Base-by-base conservation (phyloP, 2,113 vertebrate species). In the Abramis brama region DNA sequence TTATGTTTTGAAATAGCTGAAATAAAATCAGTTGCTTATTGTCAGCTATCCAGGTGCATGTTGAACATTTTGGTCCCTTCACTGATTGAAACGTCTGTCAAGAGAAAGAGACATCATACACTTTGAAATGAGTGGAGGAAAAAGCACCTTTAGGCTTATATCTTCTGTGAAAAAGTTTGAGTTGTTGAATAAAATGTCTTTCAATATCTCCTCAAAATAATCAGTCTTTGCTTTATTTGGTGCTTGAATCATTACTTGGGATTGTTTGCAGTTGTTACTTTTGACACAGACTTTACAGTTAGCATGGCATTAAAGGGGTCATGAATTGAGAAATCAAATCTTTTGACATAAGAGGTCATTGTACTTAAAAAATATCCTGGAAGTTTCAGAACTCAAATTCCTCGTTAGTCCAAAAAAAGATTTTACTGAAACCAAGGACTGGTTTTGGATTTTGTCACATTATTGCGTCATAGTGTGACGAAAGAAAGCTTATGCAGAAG, bases 21-120 rank as follows among this genome's bases (percentile, higher is more conserved):
- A 96, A 94, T 94, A 94, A 95, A 91, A 96, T 93, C 92, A 88
- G 93, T 95, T 94, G 94, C 95, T 94, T 96, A 95, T 95, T 95
- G 92, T 96, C 94, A 90, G 88, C 89, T 93, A 93, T 94, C 94
- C 96, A 96, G 96, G 94, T 97, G 97, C 96, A 96, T 97, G 97
- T 96, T 93, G 94, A 92, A 82, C 71, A 89, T 89, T 92, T 93
- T 93, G 91, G 89, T 94, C 93, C 88, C 85, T 43, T 91, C 93
- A 92, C 91, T 92, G 91, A 92, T 71, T 71, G 36, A 84, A 86
- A 83, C 73, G 85, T 85, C 73, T 57, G 73, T 55, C 86, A 85
- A 71, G 21, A 33, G 74, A 50, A 2, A 19, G 45, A 43, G 71
- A 50, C n/a, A 17, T n/a, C 8, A 15, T 45, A 25, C 45, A 15